Evolutionary conservation across 2,113 vertebrate genomes (phyloP), one percentile per base, ranked within the genome.

Genomic region (Grammomys surdaster): DNA sequence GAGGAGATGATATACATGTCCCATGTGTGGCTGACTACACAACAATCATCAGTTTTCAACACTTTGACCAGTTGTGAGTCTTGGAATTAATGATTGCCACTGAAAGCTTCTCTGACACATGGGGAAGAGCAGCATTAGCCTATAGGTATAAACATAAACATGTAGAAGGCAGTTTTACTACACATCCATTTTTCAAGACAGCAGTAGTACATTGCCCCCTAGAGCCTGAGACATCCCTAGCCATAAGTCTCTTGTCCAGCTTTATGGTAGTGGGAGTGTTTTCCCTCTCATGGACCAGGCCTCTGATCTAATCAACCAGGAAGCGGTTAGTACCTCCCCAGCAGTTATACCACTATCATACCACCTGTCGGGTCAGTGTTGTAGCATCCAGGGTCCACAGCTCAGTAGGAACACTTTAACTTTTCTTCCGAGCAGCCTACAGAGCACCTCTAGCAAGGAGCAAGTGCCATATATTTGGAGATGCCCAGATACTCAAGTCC

Each of bases 401-500:
- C 17, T 36, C 28, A 14, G 43, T 36, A 67, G 67, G 5, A 86
- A 20, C 28, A 33, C 40, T 86, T 31, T 48, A 17, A 10, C 40
- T 48, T 67, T 86, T 67, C 43, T 48, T 43, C 28, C 43, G 7
- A 48, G 1, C 43, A 67, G 7, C 43, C 60, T 84, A 48, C 3
- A 36, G n/a, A 48, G 28, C 31, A 87, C 19, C 17, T 36, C 46
- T 22, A 51, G 10, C 5, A 36, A 69, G 84, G 10, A 36, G 24
- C 48, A 70, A 93, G 58, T 65, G 31, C 43, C 28, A 85, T 54
- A 60, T 80, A 80, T 88, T 87, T 96, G 33, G 58, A 95, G 54
- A 63, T 91, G n/a, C 16, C 9, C 28, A 69, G 14, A 19, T 80
- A 76, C 2, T 33, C 40, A 93, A 90, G 72, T 22, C 20, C 0